Percentiles rank a stretch among this genome's conserved stretches.
These are phyloP conservation scores for Cavia porcellus DNA, from an alignment of 2,113 vertebrate species.

Conservation along the genomic window DNA sequence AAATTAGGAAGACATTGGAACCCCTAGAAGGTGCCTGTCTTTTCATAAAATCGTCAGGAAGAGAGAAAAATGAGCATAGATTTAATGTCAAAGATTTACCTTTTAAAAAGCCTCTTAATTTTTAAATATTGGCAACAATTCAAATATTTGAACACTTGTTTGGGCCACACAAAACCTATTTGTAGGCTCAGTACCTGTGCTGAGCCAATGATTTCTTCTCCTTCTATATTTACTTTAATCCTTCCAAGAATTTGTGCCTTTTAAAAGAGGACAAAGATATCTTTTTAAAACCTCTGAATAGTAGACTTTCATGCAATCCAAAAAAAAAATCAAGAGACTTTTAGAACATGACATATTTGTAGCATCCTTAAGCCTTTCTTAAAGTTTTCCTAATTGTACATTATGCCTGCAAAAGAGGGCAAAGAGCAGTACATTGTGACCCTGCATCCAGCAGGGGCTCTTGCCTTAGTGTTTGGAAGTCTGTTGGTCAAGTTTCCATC, in stretches of 20 bases:
- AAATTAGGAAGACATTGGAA: background rate
- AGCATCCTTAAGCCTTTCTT: background rate
- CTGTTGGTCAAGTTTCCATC: background rate
- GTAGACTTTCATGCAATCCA: background rate
- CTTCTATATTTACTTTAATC: slow-evolving; percentile 65
- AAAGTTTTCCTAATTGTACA: background rate
- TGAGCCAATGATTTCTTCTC: background rate
- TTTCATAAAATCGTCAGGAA: background rate
- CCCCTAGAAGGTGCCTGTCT: background rate
- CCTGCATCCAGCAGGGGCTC: background rate
- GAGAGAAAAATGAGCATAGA: background rate
- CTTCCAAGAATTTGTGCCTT: slow-evolving; percentile 70
- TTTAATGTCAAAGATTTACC: slow-evolving; percentile 45
- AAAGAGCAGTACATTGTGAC: background rate
- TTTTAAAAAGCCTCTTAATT: slow-evolving; percentile 60
- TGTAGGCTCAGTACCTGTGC: background rate
- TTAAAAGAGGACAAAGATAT: slow-evolving; percentile 59
- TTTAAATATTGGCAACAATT: slow-evolving; percentile 43
- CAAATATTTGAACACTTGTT: slow-evolving; percentile 73
- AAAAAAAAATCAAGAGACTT: background rate
- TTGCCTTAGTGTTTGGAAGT: background rate
- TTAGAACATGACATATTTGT: background rate
- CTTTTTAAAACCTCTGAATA: slow-evolving; percentile 12
- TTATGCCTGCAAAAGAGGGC: background rate
- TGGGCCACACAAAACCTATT: slow-evolving; percentile 47